Evolutionary conservation across 2,797 vertebrate species (phyloP).

Genomic region (Dromococcyx pavoninus): DNA sequence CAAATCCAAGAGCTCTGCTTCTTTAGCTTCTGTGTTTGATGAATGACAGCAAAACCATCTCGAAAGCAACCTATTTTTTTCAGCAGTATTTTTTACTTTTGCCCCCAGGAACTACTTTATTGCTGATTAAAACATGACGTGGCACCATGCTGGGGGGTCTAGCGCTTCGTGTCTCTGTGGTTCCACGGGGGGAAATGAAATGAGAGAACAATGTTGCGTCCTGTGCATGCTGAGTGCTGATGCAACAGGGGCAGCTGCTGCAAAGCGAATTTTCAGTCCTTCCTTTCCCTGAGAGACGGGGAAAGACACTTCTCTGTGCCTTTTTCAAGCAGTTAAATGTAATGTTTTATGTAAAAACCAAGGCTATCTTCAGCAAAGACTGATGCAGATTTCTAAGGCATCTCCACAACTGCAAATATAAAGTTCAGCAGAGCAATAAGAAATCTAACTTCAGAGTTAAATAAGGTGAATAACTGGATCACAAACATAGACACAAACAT

Average conservation of each 20-base stretch:
- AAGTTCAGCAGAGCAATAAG: slow-evolving; percentile 3
- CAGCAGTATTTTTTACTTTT: not conserved
- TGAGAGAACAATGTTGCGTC: not conserved
- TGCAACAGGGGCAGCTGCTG: not conserved
- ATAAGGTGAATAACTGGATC: not conserved
- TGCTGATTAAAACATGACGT: not conserved
- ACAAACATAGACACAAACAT: not conserved
- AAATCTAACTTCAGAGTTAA: too few relatives aligned
- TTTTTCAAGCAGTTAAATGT: not conserved
- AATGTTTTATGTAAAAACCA: not conserved
- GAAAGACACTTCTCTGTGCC: not conserved
- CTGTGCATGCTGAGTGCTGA: not conserved
- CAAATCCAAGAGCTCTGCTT: not conserved
- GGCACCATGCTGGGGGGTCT: not conserved
- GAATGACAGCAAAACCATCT: not conserved
- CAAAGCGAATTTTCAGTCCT: not conserved
- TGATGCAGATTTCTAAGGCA: not conserved
- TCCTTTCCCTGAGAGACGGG: not conserved
- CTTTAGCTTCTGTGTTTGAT: not conserved
- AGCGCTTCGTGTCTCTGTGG: not conserved
- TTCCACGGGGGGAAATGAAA: not conserved
- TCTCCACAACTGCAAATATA: not conserved
- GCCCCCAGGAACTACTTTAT: not conserved
- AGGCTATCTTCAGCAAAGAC: not conserved
- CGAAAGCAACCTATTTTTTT: not conserved